These are phyloP conservation scores for Schizotus pectinicornis DNA, from an alignment of 2,888 invertebrate genomes.

Conservation along the genomic window DNA sequence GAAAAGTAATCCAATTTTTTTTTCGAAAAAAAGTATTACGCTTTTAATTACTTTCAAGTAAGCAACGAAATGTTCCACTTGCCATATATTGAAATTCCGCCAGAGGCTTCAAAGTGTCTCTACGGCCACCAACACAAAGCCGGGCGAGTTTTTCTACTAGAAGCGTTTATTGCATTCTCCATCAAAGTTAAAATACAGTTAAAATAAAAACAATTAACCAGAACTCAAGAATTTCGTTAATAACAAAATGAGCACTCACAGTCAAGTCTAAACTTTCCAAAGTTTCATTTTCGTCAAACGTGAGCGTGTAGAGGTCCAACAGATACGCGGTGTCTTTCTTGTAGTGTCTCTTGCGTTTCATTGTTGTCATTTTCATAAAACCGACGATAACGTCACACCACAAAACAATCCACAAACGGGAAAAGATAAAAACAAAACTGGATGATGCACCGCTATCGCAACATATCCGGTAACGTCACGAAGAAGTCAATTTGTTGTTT, in stretches of 20 bases:
- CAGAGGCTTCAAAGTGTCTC: too few relatives aligned
- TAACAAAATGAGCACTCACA: constrained; percentile 59
- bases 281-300: constrained; percentile 82
- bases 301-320: constrained; percentile 83
- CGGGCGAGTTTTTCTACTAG: too few relatives aligned
- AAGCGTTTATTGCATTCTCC: too few relatives aligned
- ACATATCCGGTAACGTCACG: constrained; percentile 10
- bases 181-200: not conserved
- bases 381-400: constrained; percentile 15
- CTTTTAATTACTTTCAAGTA: too few relatives aligned
- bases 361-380: constrained; percentile 51
- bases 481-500: constrained; percentile 1
- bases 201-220: not conserved
- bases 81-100: too few relatives aligned
- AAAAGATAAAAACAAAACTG: not conserved
- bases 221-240: not conserved
- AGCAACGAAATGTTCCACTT: too few relatives aligned
- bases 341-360: constrained; percentile 72
- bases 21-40: too few relatives aligned
- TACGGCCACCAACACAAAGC: too few relatives aligned
- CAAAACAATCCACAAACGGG: constrained; percentile 1
- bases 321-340: constrained; percentile 87
- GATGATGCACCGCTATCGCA: constrained; percentile 18
- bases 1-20: too few relatives aligned
- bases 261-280: constrained; percentile 73